Evolutionary conservation across 2,113 vertebrate species (phyloP).

Genomic region (Gopherus evgoodei): DNA sequence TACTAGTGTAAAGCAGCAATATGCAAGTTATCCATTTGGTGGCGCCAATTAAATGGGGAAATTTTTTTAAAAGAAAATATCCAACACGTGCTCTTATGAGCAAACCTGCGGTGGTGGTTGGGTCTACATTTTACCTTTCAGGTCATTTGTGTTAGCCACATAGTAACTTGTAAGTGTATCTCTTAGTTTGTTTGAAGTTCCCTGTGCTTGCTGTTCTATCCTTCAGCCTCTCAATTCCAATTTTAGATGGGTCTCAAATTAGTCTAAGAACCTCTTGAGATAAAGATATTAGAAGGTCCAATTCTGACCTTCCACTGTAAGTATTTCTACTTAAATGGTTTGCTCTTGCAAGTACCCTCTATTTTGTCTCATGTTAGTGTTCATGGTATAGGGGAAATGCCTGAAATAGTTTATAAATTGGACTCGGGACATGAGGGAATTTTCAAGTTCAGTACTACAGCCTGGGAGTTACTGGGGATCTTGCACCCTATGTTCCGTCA

Average conservation of each 20-base stretch:
- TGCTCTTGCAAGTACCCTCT: not conserved
- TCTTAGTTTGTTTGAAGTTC: not conserved
- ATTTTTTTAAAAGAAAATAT: not conserved
- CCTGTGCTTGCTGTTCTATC: accelerated
- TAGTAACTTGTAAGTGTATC: not conserved
- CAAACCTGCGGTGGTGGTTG: not conserved
- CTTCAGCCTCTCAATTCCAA: accelerated
- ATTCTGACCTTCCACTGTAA: not conserved
- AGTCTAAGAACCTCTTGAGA: not conserved
- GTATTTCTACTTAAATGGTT: not conserved
- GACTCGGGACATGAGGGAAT: not conserved
- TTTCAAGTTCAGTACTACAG: accelerated
- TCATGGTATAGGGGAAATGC: not conserved
- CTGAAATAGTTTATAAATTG: not conserved
- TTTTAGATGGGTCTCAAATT: not conserved
- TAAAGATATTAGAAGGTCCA: not conserved
- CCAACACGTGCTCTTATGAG: not conserved
- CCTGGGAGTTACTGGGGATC: not conserved
- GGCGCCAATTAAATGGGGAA: not conserved
- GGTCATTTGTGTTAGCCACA: not conserved
- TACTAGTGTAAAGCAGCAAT: not conserved
- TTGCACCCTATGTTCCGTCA: accelerated
- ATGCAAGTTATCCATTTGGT: not conserved
- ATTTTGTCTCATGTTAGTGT: accelerated
- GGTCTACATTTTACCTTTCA: not conserved